Conservation (phyloP, 2,888 invertebrate genomes). For the Cyclophora punctaria region DNA sequence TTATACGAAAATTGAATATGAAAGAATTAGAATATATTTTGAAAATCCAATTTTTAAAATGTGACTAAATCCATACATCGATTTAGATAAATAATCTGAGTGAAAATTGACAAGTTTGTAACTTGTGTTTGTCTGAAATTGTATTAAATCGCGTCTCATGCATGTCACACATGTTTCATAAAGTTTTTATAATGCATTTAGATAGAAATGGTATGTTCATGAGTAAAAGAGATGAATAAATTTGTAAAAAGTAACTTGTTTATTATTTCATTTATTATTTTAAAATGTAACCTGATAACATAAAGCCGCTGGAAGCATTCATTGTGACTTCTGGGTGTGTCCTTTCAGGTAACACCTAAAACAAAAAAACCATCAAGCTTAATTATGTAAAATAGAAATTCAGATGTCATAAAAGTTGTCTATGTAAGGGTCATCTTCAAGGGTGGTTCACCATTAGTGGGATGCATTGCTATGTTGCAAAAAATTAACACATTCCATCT, state of each 20-base stretch:
- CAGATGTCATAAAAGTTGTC: too few species aligned
- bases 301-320: conserved; percentile 90
- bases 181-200: conserved; percentile 54
- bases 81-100: conserved; percentile 16
- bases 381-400: not conserved
- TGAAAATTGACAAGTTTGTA: conserved; percentile 13
- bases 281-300: conserved; percentile 82
- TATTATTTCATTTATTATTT: conserved; percentile 39
- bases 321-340: conserved; percentile 97
- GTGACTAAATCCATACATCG: conserved; percentile 16
- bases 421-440: too few species aligned
- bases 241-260: conserved; percentile 32
- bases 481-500: too few species aligned
- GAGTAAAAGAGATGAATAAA: conserved; percentile 50
- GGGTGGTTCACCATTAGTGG: too few species aligned
- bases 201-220: conserved; percentile 51
- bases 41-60: conserved; percentile 2
- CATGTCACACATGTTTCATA: conserved; percentile 41
- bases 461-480: too few species aligned
- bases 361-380: conserved; percentile 3
- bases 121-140: conserved; percentile 18
- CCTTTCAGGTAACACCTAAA: conserved; percentile 81
- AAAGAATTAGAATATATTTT: conserved; percentile 5
- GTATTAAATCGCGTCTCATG: conserved; percentile 28
- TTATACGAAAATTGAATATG: conserved; percentile 11